Evolutionary conservation across 1,140 invertebrate genomes (phyloP).

Genomic region (Euura saliciscinereae): DNA sequence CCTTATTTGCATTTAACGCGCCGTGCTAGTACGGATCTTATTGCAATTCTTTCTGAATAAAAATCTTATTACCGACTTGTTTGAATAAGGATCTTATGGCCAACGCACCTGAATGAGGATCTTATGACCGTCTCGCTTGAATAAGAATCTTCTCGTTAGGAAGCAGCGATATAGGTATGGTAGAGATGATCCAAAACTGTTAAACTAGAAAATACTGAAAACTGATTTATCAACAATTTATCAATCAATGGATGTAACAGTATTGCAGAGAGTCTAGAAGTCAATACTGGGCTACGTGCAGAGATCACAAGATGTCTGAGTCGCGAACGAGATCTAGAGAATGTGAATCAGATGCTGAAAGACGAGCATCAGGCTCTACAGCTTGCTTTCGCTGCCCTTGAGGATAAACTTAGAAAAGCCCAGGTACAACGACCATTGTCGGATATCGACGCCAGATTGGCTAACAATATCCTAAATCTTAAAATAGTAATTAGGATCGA

Average conservation of each 20-base stretch:
- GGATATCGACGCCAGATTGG: neutral
- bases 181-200: too few relatives aligned
- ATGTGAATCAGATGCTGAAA: constrained; percentile 84
- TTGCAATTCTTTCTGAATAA: neutral
- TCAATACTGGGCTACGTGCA: constrained; percentile 68
- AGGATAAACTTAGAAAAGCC: constrained; percentile 86
- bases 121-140: too few relatives aligned
- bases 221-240: too few relatives aligned
- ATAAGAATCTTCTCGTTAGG: too few relatives aligned
- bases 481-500: constrained; percentile 11
- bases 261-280: constrained; percentile 72
- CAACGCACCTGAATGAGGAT: too few relatives aligned
- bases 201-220: too few relatives aligned
- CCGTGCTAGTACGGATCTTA: constrained; percentile 16
- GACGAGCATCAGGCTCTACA: constrained; percentile 96
- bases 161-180: too few relatives aligned
- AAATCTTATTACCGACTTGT: too few relatives aligned
- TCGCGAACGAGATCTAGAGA: constrained; percentile 74
- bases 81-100: too few relatives aligned
- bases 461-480: neutral
- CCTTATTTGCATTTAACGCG: constrained; percentile 16
- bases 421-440: constrained; percentile 65
- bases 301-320: constrained; percentile 71
- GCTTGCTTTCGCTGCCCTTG: constrained; percentile 85
- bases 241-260: constrained; percentile 55